Evolutionary conservation across 2,797 vertebrate genomes (phyloP).

Genomic region (Typhlichthys subterraneus): DNA sequence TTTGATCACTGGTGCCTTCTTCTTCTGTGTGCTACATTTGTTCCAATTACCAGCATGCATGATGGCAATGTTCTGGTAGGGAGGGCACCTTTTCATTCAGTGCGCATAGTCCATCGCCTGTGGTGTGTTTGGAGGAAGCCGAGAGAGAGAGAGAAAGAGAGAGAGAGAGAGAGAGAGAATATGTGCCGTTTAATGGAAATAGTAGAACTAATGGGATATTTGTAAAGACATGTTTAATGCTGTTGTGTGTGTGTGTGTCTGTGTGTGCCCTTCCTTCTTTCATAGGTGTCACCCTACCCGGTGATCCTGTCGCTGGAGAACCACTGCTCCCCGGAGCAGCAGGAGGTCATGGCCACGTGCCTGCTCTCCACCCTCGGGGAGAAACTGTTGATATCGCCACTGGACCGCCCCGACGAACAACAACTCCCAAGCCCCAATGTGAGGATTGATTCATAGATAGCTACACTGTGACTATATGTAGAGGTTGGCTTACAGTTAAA

Average conservation of each 20-base stretch:
- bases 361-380: conserved; percentile 79
- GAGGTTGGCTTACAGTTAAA: no score
- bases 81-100: conserved; percentile 33
- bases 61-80: conserved; percentile 17
- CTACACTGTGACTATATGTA: no score
- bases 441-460: conserved; percentile 43
- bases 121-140: conserved; percentile 14
- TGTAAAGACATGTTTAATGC: no score
- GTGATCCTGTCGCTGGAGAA: conserved; percentile 89
- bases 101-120: conserved; percentile 21
- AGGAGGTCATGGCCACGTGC: conserved; percentile 82
- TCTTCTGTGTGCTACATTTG: conserved; percentile 23
- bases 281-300: conserved; percentile 84
- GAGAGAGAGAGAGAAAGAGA: conserved; percentile 5
- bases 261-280: neutral
- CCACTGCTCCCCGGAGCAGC: conserved; percentile 84
- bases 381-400: conserved; percentile 70
- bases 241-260: no score
- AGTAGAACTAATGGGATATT: no score
- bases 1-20: conserved; percentile 12
- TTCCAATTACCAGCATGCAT: conserved; percentile 41
- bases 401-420: conserved; percentile 52
- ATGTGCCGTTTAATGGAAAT: no score
- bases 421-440: conserved; percentile 88
- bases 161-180: no score